Conservation (phyloP, 2,797 vertebrate genomes). For the Xiphophorus birchmanni region DNA sequence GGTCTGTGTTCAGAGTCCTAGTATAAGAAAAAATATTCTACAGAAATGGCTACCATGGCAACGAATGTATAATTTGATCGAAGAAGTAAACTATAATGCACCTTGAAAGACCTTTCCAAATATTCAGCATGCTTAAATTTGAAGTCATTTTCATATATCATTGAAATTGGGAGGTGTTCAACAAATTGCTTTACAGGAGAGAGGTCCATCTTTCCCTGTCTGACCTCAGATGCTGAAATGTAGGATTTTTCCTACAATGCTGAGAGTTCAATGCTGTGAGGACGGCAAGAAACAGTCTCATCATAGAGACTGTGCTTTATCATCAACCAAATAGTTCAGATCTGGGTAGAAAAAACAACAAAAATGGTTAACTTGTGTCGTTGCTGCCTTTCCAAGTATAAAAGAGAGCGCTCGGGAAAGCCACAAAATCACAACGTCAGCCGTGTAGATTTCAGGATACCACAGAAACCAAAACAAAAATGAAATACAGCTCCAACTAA, state of each 20-base stretch:
- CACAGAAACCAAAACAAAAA: constrained; percentile 3
- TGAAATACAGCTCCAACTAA: background rate
- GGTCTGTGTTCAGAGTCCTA: no score
- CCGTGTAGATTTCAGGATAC: background rate
- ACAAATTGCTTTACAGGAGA: background rate
- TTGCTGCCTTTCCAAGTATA: background rate
- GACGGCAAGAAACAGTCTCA: background rate
- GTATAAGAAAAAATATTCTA: background rate
- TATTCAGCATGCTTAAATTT: background rate
- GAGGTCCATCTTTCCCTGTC: background rate
- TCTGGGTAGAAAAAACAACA: background rate
- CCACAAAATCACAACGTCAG: background rate
- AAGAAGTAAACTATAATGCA: background rate
- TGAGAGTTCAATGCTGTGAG: background rate
- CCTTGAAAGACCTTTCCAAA: background rate
- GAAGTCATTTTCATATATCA: background rate
- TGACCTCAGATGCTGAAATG: background rate
- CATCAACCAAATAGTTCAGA: background rate
- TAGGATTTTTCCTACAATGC: background rate
- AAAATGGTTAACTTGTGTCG: background rate
- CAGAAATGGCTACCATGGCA: background rate
- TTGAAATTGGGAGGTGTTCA: background rate
- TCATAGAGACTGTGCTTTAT: background rate
- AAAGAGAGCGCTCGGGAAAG: background rate
- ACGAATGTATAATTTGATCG: background rate